phyloP scores from a whole-genome alignment of 2,888 invertebrate genomes.

The Mythimna impura region DNA sequence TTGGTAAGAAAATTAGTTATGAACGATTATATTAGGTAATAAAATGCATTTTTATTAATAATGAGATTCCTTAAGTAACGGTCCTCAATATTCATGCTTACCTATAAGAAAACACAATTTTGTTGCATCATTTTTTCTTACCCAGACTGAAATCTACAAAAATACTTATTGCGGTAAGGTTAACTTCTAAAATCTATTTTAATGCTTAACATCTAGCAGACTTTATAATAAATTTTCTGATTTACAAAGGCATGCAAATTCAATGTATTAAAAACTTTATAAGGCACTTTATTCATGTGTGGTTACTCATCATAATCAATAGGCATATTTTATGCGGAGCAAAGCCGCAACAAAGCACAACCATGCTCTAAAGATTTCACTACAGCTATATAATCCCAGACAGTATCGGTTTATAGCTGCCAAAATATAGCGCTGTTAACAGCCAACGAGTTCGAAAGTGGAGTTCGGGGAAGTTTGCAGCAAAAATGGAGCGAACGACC shows the following conservation, averaged over 20 bases:
- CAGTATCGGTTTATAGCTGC: conserved; percentile 24
- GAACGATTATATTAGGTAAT: conserved; percentile 12
- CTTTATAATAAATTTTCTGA: not conserved
- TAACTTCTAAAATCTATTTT: not conserved
- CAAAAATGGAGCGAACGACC: conserved; percentile 41
- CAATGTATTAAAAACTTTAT: conserved; percentile 3
- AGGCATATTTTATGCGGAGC: conserved; percentile 32
- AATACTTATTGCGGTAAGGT: not conserved
- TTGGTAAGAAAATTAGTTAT: not conserved
- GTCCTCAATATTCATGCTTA: conserved; percentile 16
- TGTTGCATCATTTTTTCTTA: not conserved
- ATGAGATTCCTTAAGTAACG: conserved; percentile 15
- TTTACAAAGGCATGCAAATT: not conserved
- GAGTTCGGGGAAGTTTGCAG: conserved; percentile 14
- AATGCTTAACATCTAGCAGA: not conserved
- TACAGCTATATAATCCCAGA: conserved; percentile 36
- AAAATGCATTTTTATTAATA: conserved; percentile 39
- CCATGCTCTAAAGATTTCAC: conserved; percentile 40
- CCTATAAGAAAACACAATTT: not conserved
- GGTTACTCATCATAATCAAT: not conserved
- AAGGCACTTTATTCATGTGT: not conserved
- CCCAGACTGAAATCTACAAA: not conserved
- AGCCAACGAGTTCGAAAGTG: not conserved
- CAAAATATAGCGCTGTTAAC: conserved; percentile 42
- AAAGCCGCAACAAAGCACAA: conserved; percentile 36